Base-by-base conservation (phyloP, 2,888 invertebrate genomes). In the Leucoma salicis region DNA sequence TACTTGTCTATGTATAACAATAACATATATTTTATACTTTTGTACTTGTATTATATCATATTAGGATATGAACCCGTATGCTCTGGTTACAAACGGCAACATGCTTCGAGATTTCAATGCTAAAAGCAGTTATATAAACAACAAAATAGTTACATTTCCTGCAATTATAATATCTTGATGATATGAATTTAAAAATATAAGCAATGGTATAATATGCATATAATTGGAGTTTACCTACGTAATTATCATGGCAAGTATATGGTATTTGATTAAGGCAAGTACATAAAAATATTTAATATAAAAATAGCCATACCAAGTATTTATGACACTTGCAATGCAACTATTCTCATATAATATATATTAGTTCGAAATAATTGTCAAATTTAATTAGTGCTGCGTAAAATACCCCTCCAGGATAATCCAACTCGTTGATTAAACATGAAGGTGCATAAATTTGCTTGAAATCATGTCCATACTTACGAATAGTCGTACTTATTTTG, bases 201-300 rank as follows among this genome's bases (percentile, higher is more conserved):
- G 34, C 43, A 61, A 63, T 59, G 51, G 53, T 61, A 53, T 56
- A 45, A 49, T 63, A 56, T 46, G 42, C 48, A 59, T 50, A 42
- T 46, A 50, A 45, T 48, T 49, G 46, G 50, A 53, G 57, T 53
- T 24, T 38, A 35, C 42, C 31, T 43, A 35, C 18, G 24, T 61
- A 57, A 49, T 47, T 49, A 47, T 61, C 57, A 61, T 59, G 59
- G 59, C 59, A 58, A 58, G 62, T 57, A 45, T 43, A 42, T 40
- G 31, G 37, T 45, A 50, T 42, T 1, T 37, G 33, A 41, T 36
- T 29, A 40, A 42, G 57, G 25, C 12, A 14, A 28, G 35, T 40
- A 33, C 16, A 39, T 38, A 39, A 31, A 46, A 49, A 6, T 14
- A 14, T 6, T 7, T 13, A 13, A 14, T 14, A 29, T 3, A 14